Percentiles rank a stretch among this genome's conserved stretches.
phyloP scores from a whole-genome alignment of 2,888 invertebrate genomes.

The Patella caerulea region DNA sequence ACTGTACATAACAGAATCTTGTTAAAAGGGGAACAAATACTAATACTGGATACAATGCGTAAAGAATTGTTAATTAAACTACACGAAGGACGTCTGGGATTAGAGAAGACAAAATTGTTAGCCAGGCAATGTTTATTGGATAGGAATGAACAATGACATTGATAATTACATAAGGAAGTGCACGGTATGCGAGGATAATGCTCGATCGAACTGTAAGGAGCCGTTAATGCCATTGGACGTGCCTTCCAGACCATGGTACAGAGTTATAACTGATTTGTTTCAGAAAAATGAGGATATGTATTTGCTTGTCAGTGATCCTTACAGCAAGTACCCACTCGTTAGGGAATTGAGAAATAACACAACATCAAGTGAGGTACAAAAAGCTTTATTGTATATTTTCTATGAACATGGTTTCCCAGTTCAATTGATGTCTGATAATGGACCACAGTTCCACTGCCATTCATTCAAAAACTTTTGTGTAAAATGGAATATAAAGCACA shows the following conservation, averaged over 20 bases:
- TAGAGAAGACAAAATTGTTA: slow-evolving; percentile 3
- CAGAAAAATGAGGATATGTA: not conserved
- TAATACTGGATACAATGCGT: not conserved
- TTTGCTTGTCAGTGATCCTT: not conserved
- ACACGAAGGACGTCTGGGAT: not conserved
- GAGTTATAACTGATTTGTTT: not conserved
- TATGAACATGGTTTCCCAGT: slow-evolving; percentile 3
- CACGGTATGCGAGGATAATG: not conserved
- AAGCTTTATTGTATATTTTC: not conserved
- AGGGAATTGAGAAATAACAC: not conserved
- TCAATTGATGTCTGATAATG: not conserved
- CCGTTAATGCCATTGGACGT: slow-evolving; percentile 1
- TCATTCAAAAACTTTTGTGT: slow-evolving; percentile 5
- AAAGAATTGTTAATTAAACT: not conserved
- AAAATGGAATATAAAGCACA: slow-evolving; percentile 2
- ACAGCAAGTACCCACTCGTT: not conserved
- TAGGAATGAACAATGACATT: slow-evolving; percentile 7
- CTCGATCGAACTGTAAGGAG: not conserved
- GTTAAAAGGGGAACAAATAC: slow-evolving; percentile 4
- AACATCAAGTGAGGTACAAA: not conserved
- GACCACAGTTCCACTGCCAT: not conserved
- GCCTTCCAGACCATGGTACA: not conserved
- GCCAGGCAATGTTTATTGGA: not conserved
- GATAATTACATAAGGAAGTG: not conserved
- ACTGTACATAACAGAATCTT: not conserved